Evolutionary conservation across 2,113 vertebrate species (phyloP).

Genomic region (Chloroceryle aenea): DNA sequence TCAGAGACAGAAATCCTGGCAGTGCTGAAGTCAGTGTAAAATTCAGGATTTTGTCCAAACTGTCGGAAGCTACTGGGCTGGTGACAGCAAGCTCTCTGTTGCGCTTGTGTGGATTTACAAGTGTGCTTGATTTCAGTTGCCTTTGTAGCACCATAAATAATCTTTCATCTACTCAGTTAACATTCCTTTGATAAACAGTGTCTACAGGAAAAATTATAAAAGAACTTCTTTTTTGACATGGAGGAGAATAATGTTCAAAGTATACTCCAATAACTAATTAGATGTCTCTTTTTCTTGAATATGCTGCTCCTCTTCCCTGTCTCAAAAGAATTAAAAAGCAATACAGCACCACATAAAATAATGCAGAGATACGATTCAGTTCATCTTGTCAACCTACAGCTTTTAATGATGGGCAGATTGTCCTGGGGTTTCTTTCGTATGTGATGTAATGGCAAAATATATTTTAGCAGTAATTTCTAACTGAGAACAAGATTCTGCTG

Average conservation of each 20-base stretch:
- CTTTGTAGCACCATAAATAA: background rate
- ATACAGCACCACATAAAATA: background rate
- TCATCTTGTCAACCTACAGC: background rate
- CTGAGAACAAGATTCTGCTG: conserved; percentile 69
- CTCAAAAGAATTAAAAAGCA: background rate
- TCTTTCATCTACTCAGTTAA: background rate
- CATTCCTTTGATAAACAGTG: background rate
- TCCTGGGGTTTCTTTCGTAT: conserved; percentile 41
- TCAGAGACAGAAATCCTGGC: background rate
- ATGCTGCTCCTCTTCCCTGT: background rate
- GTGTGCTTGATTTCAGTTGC: background rate
- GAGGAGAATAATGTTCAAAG: background rate
- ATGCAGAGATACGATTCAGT: background rate
- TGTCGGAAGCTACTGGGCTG: background rate
- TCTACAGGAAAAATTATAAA: background rate
- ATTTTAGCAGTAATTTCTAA: conserved; percentile 63
- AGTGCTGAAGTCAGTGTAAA: background rate
- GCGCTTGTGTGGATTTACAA: background rate
- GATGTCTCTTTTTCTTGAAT: background rate
- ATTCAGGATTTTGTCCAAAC: background rate
- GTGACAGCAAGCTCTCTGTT: background rate
- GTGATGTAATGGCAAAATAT: conserved; percentile 57
- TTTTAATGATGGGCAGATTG: conserved; percentile 36
- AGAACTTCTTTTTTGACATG: background rate
- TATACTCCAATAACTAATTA: background rate